Percentiles rank a stretch among this genome's conserved stretches.
Conservation (phyloP, 2,888 invertebrate genomes). For the Poecilus cupreus region DNA sequence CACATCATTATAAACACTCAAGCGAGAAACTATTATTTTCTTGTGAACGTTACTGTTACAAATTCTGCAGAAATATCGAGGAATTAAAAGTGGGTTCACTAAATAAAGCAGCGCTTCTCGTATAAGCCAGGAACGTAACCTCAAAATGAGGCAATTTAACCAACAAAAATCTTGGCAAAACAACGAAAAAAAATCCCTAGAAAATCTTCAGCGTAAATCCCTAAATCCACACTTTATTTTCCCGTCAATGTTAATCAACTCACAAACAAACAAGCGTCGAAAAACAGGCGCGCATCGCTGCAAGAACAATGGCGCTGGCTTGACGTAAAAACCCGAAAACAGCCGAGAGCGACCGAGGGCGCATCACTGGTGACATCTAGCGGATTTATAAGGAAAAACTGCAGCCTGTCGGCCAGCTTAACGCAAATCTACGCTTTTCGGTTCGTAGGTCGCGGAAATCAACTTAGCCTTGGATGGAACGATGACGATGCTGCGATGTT, state of each 20-base stretch:
- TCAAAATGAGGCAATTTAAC: background rate
- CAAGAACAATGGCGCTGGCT: conserved; percentile 22
- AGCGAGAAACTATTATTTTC: no score
- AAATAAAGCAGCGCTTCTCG: no score
- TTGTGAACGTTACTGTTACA: no score
- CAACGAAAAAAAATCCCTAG: background rate
- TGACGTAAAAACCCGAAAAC: conserved; percentile 19
- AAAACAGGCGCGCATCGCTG: conserved; percentile 9
- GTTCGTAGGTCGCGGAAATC: background rate
- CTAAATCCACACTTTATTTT: conserved; percentile 24
- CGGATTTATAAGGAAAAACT: conserved; percentile 37
- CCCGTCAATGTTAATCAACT: conserved; percentile 32
- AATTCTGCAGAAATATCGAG: no score
- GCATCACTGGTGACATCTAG: conserved; percentile 37
- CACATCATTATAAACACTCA: no score
- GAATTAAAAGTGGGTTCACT: no score
- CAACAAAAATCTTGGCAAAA: background rate
- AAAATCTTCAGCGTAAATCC: conserved; percentile 13
- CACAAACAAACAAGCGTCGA: conserved; percentile 26
- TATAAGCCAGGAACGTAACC: background rate
- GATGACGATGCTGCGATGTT: conserved; percentile 15
- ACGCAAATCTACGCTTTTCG: conserved; percentile 11
- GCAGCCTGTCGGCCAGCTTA: conserved; percentile 19
- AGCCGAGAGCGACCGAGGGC: conserved; percentile 17
- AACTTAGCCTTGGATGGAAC: conserved; percentile 7